Evolutionary conservation across 2,113 vertebrate genomes (phyloP), one percentile per base, ranked within the genome.

Genomic region (Lophius piscatorius): DNA sequence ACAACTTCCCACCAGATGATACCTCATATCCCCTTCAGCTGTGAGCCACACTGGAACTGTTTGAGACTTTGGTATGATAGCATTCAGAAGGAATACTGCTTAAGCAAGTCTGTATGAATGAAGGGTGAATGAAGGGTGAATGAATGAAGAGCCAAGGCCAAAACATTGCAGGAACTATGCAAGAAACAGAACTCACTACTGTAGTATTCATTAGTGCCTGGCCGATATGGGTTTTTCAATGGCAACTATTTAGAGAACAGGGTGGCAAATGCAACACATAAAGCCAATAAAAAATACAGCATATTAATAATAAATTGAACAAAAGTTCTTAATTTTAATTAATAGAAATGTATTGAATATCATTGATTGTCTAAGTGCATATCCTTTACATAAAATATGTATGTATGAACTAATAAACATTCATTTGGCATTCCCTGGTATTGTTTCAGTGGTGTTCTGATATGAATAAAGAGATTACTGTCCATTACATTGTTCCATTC

Each of bases 121-220:
- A 6, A 56, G 26, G 8, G 26, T 33, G 31, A 28, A 28, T 28
- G 9, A 28, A 28, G 26, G 33, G 45, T 23, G n/a, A n/a, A n/a
- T n/a, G n/a, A n/a, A 22, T 9, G 31, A n/a, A 58, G 33, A 34
- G 21, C 9, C 28, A 34, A 13, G 56, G 45, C 22, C 44, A 36
- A 11, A 47, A 29, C 14, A 24, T 54, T 18, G 52, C 18, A 33
- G 54, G 49, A 64, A 64, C 61, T 71, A 70, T 80, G 67, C 60
- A 78, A 78, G 35, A 73, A 62, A 42, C 28, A 47, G 57, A 48
- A 70, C 13, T 33, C 10, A 33, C 10, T 10, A 10, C 8, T 4
- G 26, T 28, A 4, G 4, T 5, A 4, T 28, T 28, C 31, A 33
- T 33, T 11, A 10, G 26, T 28, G 8, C 4, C 8, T 28, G 26